These are phyloP conservation scores for Platalea minor DNA, from an alignment of 2,797 vertebrate genomes.

Conservation along the genomic window DNA sequence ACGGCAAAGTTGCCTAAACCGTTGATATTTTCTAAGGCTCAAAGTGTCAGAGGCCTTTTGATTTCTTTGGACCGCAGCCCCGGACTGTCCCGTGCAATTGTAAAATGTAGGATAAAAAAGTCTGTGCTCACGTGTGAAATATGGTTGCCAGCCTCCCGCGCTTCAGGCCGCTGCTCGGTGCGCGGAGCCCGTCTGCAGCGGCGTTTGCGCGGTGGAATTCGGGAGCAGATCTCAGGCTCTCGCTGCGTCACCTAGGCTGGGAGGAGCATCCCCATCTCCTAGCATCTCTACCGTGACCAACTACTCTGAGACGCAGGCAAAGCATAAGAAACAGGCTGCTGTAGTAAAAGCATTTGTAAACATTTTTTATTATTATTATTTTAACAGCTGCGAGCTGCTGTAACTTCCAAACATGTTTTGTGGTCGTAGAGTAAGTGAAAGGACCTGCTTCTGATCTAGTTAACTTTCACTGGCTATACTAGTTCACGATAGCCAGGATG, in stretches of 20 bases:
- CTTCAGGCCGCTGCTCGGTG: not conserved
- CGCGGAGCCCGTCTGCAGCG: not conserved
- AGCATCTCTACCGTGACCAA: not conserved
- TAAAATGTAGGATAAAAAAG: not conserved
- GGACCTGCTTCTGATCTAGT: not conserved
- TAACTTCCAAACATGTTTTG: not conserved
- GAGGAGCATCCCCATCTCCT: not conserved
- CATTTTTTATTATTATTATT: not conserved
- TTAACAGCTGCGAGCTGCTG: not conserved
- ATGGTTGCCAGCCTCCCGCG: not conserved
- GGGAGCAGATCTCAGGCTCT: not conserved
- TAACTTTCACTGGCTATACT: not conserved
- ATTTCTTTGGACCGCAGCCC: not conserved
- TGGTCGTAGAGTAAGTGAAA: not conserved
- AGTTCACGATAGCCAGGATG: not conserved
- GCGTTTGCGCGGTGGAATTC: not conserved
- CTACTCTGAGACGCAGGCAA: not conserved
- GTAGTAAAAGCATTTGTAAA: not conserved
- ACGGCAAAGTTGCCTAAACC: not conserved
- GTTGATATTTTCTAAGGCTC: not conserved
- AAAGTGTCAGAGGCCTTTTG: not conserved
- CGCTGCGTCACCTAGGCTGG: not conserved
- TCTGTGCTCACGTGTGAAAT: not conserved
- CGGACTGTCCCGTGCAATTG: accelerated
- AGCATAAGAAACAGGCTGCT: not conserved